These are phyloP conservation scores for Myotis davidii DNA, from an alignment of 2,113 vertebrate genomes.

Conservation along the genomic window DNA sequence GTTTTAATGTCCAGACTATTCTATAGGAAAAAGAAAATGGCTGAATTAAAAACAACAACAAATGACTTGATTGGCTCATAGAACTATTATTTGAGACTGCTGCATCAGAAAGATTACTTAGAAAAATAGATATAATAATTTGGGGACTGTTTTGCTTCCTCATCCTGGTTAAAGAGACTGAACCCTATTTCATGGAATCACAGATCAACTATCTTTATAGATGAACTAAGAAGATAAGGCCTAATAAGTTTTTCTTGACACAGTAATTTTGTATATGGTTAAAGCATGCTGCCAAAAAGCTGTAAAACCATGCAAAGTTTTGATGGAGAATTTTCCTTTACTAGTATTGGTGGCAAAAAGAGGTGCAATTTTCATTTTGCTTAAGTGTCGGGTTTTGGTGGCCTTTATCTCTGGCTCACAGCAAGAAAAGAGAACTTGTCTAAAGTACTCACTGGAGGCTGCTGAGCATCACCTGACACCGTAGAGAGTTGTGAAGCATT, in stretches of 20 bases:
- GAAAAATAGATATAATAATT: slow-evolving; percentile 28
- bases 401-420: not conserved
- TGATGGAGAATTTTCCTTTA: not conserved
- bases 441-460: not conserved
- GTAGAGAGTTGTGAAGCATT: not conserved
- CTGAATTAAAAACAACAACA: not conserved
- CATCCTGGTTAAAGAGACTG: not conserved
- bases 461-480: not conserved
- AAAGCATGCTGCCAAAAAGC: not conserved
- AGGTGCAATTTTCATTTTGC: not conserved
- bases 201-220: not conserved
- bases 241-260: not conserved
- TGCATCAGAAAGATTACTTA: not conserved
- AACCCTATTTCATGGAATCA: slow-evolving; percentile 13
- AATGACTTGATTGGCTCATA: not conserved
- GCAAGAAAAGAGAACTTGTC: not conserved
- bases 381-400: not conserved
- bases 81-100: not conserved
- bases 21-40: not conserved
- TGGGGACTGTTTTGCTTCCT: not conserved
- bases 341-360: not conserved
- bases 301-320: not conserved
- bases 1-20: slow-evolving; percentile 1
- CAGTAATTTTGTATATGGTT: not conserved
- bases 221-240: not conserved